These are phyloP conservation scores for Papilio dardanus DNA, from an alignment of 1,140 invertebrate genomes.

Conservation along the genomic window DNA sequence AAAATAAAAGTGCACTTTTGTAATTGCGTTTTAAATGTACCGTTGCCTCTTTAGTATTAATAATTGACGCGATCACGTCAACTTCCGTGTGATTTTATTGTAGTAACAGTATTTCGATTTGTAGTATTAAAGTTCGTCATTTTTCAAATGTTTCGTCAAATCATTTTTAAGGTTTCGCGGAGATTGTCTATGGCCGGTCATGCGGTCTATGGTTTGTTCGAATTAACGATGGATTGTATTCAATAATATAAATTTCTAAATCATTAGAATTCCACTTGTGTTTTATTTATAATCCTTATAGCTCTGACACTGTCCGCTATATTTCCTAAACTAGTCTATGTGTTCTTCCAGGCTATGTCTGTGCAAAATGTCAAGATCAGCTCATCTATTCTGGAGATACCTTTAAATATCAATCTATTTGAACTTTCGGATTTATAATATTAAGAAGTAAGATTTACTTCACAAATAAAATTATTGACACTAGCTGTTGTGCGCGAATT, in stretches of 20 bases:
- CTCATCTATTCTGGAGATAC: too few relatives aligned
- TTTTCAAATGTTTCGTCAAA: conserved; percentile 71
- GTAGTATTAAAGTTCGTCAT: conserved; percentile 76
- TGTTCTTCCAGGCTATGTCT: too few relatives aligned
- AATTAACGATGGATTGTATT: conserved; percentile 77
- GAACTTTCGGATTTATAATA: too few relatives aligned
- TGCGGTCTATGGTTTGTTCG: conserved; percentile 49
- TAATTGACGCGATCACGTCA: conserved; percentile 45
- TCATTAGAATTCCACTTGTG: conserved; percentile 72
- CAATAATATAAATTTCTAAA: conserved; percentile 81
- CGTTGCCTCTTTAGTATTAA: conserved; percentile 60
- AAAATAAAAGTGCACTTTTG: conserved; percentile 63
- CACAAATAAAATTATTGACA: too few relatives aligned
- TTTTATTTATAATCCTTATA: conserved; percentile 67
- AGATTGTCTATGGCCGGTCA: conserved; percentile 39
- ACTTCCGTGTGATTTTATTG: conserved; percentile 65
- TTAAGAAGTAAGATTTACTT: too few relatives aligned
- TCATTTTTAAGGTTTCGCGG: conserved; percentile 59
- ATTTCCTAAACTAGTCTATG: too few relatives aligned
- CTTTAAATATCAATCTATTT: too few relatives aligned
- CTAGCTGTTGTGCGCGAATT: too few relatives aligned
- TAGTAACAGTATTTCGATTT: conserved; percentile 76
- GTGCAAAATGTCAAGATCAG: too few relatives aligned
- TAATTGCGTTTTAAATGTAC: conserved; percentile 55
- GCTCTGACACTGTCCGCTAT: too few relatives aligned